Evolutionary conservation across 2,888 invertebrate species (phyloP), one percentile per base, ranked within the genome.

Genomic region (Polymixis lichenea): DNA sequence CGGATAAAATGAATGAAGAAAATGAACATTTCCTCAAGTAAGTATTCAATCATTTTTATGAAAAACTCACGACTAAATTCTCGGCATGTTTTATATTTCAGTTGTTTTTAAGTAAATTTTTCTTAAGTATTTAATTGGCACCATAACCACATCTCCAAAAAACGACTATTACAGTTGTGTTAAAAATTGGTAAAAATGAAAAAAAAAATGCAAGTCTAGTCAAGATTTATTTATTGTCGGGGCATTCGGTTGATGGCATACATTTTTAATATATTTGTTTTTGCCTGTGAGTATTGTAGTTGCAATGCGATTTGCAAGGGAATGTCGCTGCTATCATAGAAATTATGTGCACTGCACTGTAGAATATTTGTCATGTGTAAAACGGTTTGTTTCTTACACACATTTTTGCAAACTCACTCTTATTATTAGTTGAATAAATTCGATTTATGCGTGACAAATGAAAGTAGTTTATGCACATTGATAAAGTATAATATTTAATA

Each of bases 1-100:
- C 99, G 1, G 99, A 99, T 91, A 98, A 98, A 95, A 97, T 99
- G 97, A 99, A 99, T 92, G 98, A 98, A 95, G 99, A 99, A 95
- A 99, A 99, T 96, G 99, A 99, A 94, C 98, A 98, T 93, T 98
- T 98, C 93, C 95, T 98, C 88, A 98, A 98, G 98, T 99, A 97
- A 97, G 98, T 89, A 72, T 58, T 66, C 49, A 62, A 46, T 53
- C 28, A 1, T 58, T 43, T 25, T 58, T 67, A 25, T 49, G 22
- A 58, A 74, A 82, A 64, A 70, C 17, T 78, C 51, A 80, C 80
- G 62, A 84, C 72, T 87, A 87, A 83, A 80, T 82, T 75, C 83
- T 83, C 66, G 83, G 89, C 88, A 89, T 91, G 89, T 89, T 88
- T 87, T 86, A 62, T 69, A 89, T 91, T 90, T 84, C 90, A 90